A percentile compares a stretch with the other conserved stretches of the same genome.
Evolutionary conservation across 1,140 invertebrate genomes (phyloP).

Genomic region (Tetraneura akinire): DNA sequence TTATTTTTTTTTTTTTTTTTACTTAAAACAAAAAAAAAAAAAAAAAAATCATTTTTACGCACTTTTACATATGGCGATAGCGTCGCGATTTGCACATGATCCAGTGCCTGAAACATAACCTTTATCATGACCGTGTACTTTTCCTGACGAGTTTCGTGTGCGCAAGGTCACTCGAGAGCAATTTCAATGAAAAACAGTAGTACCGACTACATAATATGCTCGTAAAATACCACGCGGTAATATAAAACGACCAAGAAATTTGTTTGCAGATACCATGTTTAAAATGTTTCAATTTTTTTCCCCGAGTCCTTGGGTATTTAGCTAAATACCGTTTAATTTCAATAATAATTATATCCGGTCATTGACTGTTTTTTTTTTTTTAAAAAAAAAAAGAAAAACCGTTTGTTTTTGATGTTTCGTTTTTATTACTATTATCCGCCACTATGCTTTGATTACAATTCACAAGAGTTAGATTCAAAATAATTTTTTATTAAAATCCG

Average conservation of each 20-base stretch:
- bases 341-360: not conserved
- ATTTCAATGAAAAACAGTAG: constrained; percentile 19
- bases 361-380: too few species aligned
- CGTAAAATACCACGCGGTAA: not conserved
- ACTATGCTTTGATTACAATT: too few species aligned
- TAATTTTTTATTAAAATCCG: too few species aligned
- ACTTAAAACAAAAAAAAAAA: too few species aligned
- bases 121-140: constrained; percentile 39
- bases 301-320: not conserved
- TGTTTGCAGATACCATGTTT: not conserved
- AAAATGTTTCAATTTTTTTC: not conserved
- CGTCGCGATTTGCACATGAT: not conserved
- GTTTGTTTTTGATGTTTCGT: not conserved
- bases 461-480: too few species aligned
- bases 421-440: too few species aligned
- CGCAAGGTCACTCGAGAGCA: not conserved
- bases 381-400: not conserved
- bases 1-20: too few species aligned
- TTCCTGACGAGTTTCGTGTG: constrained; percentile 10
- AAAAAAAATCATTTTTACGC: too few species aligned
- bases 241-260: not conserved
- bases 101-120: not conserved
- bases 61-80: too few species aligned
- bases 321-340: not conserved
- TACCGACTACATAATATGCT: not conserved